Evolutionary conservation across 2,113 vertebrate genomes (phyloP).

Genomic region (Phylloscopus whistleri): DNA sequence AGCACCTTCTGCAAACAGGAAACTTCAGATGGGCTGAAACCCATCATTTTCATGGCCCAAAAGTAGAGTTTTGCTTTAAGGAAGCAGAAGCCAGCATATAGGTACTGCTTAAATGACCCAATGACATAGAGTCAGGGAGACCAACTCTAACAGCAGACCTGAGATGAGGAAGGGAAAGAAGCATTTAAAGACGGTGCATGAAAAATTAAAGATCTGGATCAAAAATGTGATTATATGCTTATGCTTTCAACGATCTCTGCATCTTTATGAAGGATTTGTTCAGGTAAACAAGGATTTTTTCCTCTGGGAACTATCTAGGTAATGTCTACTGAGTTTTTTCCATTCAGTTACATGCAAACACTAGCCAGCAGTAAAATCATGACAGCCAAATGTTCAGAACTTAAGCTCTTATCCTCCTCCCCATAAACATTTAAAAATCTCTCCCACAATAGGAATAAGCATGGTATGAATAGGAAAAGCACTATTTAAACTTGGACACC

Average conservation of each 20-base stretch:
- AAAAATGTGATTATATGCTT: background rate
- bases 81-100: background rate
- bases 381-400: slow-evolving; percentile 23
- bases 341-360: slow-evolving; percentile 49
- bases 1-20: background rate
- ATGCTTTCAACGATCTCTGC: background rate
- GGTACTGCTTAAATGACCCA: background rate
- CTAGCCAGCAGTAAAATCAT: slow-evolving; percentile 38
- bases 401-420: background rate
- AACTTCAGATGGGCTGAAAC: background rate
- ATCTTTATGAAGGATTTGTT: background rate
- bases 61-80: background rate
- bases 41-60: background rate
- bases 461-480: background rate
- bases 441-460: background rate
- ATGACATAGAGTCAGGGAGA: background rate
- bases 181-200: background rate
- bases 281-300: slow-evolving; percentile 37
- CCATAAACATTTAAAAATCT: background rate
- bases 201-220: background rate
- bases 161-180: background rate
- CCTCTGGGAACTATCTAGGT: slow-evolving; percentile 40
- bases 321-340: slow-evolving; percentile 38
- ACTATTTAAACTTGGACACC: background rate
- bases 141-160: background rate